Conservation (phyloP, 2,797 vertebrate species). For the Leptodactylus fallax region DNA sequence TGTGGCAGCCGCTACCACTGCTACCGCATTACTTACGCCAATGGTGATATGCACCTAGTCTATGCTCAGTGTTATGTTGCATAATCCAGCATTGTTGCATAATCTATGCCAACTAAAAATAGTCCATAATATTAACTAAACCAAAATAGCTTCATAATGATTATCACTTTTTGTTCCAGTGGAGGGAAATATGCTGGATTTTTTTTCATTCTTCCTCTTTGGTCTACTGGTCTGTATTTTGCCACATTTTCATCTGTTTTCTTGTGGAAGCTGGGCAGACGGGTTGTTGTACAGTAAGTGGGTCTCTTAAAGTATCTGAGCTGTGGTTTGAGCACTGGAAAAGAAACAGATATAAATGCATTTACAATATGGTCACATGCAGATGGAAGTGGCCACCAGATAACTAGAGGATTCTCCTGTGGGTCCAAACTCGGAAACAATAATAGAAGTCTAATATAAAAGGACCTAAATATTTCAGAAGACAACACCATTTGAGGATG, state of each 20-base stretch:
- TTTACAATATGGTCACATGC: neutral
- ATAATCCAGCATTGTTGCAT: neutral
- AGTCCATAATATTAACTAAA: slow-evolving; percentile 9
- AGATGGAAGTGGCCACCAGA: neutral
- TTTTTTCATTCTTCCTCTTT: slow-evolving; percentile 86
- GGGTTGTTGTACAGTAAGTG: slow-evolving; percentile 78
- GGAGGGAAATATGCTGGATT: slow-evolving; percentile 87
- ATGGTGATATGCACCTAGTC: neutral
- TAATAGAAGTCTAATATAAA: too few relatives aligned
- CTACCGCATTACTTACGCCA: too few relatives aligned
- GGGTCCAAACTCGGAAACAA: too few relatives aligned
- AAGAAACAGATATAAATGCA: slow-evolving; percentile 63
- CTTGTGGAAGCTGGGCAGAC: slow-evolving; percentile 72
- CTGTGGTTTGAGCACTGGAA: slow-evolving; percentile 75
- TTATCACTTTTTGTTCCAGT: slow-evolving; percentile 79
- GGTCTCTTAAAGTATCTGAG: slow-evolving; percentile 79
- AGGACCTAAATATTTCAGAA: too few relatives aligned
- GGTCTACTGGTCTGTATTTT: slow-evolving; percentile 79
- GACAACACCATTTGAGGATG: too few relatives aligned
- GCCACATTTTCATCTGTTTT: slow-evolving; percentile 71
- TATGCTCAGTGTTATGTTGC: neutral
- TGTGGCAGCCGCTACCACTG: too few relatives aligned
- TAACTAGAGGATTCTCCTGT: neutral
- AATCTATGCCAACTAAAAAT: too few relatives aligned
- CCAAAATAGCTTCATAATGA: neutral